Percentiles rank a stretch among this genome's conserved stretches.
Conservation (phyloP, 2,113 vertebrate species). For the Opisthocomus hoazin region DNA sequence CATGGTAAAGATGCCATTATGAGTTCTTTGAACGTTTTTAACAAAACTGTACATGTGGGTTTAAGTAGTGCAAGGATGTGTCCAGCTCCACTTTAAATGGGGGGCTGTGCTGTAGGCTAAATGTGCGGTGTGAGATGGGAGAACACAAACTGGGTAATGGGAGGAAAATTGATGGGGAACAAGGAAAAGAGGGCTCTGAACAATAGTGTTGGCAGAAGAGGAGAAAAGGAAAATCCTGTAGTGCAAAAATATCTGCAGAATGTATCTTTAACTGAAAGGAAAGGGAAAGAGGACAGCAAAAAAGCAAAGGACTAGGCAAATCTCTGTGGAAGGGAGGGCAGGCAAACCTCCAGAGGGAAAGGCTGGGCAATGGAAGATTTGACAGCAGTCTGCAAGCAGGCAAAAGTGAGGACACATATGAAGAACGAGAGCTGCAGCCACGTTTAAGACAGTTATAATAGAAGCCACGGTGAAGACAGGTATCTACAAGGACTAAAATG, state of each 20-base stretch:
- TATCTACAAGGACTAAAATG: background rate
- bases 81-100: background rate
- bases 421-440: background rate
- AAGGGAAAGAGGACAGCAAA: background rate
- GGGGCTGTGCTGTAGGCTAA: background rate
- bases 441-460: background rate
- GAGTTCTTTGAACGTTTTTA: background rate
- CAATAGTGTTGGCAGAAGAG: background rate
- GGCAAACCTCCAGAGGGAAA: background rate
- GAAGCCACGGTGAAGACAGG: background rate
- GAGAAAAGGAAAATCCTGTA: background rate
- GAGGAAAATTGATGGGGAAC: background rate
- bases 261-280: background rate
- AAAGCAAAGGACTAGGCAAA: background rate
- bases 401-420: accelerated
- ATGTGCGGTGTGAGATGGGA: background rate
- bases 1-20: background rate
- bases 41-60: background rate
- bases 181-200: background rate
- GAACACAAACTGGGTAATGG: background rate
- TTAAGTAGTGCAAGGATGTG: background rate
- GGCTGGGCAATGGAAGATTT: background rate
- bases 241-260: background rate
- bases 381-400: background rate
- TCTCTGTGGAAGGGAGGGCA: background rate